These are phyloP conservation scores for Pocillopora grandis DNA, from an alignment of 92 coral and sea anemone species.

Conservation along the genomic window DNA sequence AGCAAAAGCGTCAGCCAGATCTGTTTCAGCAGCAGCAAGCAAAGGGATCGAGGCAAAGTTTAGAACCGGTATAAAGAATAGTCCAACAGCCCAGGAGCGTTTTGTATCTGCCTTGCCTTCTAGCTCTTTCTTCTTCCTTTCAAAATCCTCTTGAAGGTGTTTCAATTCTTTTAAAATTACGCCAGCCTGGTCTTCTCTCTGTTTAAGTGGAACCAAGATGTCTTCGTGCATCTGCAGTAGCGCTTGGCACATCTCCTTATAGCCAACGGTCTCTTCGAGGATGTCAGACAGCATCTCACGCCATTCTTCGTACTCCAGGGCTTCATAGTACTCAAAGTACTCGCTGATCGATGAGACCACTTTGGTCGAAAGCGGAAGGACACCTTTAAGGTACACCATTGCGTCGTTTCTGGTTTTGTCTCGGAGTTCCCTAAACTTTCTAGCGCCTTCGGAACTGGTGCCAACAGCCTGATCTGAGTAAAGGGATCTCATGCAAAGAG, in stretches of 20 bases:
- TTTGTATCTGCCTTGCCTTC: constrained; percentile 29
- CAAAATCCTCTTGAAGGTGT: constrained; percentile 47
- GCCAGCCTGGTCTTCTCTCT: constrained; percentile 1
- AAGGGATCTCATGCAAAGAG: constrained; percentile 55
- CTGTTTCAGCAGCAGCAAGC: constrained; percentile 14
- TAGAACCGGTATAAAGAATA: constrained; percentile 54
- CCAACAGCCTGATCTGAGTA: constrained; percentile 52
- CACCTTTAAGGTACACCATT: constrained; percentile 56
- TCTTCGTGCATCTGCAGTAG: constrained; percentile 57
- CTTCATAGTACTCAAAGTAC: constrained; percentile 63
- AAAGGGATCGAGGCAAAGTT: not conserved
- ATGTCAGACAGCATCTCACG: constrained; percentile 49
- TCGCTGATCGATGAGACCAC: constrained; percentile 50
- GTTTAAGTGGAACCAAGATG: constrained; percentile 56
- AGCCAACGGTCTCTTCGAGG: constrained; percentile 46
- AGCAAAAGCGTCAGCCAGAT: constrained; percentile 58
- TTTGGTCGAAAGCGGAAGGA: constrained; percentile 59
- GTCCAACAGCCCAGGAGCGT: constrained; percentile 48
- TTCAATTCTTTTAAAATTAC: constrained; percentile 28
- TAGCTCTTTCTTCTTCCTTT: constrained; percentile 42
- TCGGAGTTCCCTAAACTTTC: constrained; percentile 59
- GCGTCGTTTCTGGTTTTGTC: constrained; percentile 75
- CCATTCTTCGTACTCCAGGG: constrained; percentile 59
- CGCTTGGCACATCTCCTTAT: constrained; percentile 32
- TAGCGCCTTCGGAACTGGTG: constrained; percentile 7